Conservation (phyloP, 2,888 invertebrate species). For the Incurvaria masculella region DNA sequence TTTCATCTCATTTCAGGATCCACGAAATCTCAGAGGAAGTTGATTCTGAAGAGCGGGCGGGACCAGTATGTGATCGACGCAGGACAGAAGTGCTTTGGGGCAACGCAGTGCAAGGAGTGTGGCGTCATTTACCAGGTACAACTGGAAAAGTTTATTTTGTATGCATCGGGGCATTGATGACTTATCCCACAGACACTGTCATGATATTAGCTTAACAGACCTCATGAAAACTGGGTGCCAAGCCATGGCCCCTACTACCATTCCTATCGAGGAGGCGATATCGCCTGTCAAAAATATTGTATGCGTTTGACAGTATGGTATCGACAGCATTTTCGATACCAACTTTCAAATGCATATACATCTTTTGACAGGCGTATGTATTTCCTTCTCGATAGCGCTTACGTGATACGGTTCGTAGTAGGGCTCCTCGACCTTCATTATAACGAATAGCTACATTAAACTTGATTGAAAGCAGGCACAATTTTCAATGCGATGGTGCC, state of each 20-base stretch:
- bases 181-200: too few species aligned
- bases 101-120: constrained; percentile 71
- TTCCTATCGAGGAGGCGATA: too few species aligned
- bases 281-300: too few species aligned
- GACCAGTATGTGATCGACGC: constrained; percentile 79
- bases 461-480: too few species aligned
- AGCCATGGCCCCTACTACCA: too few species aligned
- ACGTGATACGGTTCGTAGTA: not conserved
- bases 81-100: constrained; percentile 79
- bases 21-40: constrained; percentile 24
- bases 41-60: constrained; percentile 33
- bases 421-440: not conserved
- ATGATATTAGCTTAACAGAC: too few species aligned
- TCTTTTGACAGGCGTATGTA: not conserved
- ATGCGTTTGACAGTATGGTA: too few species aligned
- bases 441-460: not conserved
- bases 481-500: too few species aligned
- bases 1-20: too few species aligned
- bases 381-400: not conserved
- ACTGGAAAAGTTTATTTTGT: not conserved
- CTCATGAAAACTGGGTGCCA: too few species aligned
- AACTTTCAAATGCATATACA: not conserved
- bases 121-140: constrained; percentile 62
- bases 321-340: too few species aligned
- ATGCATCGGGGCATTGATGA: too few species aligned